Evolutionary conservation across 2,797 vertebrate species (phyloP).

Genomic region (Bryconaethiops microstoma): DNA sequence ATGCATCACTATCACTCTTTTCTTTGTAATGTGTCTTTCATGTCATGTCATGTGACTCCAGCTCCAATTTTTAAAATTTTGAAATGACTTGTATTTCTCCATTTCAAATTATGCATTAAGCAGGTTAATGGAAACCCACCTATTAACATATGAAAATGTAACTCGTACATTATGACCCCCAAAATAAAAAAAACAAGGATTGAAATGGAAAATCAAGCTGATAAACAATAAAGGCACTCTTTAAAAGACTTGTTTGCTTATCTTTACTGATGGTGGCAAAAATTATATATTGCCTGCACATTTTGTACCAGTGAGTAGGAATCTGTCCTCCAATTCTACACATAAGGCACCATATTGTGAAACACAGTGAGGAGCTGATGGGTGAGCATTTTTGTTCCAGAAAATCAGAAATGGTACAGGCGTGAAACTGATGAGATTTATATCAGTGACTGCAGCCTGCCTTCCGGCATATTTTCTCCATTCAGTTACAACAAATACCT

Average conservation of each 20-base stretch:
- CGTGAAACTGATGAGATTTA: not conserved
- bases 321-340: not conserved
- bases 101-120: too few relatives aligned
- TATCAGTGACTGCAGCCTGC: not conserved
- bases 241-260: not conserved
- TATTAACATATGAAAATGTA: too few relatives aligned
- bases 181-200: too few relatives aligned
- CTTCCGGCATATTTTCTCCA: not conserved
- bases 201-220: not conserved
- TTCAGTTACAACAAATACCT: not conserved
- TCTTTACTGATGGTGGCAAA: not conserved
- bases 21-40: too few relatives aligned
- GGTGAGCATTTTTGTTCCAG: not conserved
- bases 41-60: too few relatives aligned
- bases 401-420: not conserved
- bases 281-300: not conserved
- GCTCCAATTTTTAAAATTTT: too few relatives aligned
- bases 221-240: not conserved
- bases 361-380: not conserved
- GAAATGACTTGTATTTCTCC: too few relatives aligned
- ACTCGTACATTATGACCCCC: too few relatives aligned
- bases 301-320: not conserved
- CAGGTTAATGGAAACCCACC: too few relatives aligned
- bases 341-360: not conserved
- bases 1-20: too few relatives aligned